phyloP scores from a whole-genome alignment of 2,888 invertebrate genomes.

The Pilophorus perplexus region DNA sequence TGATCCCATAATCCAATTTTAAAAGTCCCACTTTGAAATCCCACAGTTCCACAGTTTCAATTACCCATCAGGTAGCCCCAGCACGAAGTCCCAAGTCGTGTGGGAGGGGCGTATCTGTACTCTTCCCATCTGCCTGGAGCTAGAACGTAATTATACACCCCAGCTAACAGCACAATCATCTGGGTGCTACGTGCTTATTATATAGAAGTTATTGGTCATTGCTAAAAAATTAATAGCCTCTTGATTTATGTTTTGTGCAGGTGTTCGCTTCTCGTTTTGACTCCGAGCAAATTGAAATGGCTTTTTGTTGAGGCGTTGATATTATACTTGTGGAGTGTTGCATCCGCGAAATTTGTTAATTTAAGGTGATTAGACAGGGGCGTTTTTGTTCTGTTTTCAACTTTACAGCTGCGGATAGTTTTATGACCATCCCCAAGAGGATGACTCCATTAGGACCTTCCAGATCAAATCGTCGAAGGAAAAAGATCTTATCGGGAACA shows the following conservation, averaged over 20 bases:
- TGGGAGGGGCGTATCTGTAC: neutral
- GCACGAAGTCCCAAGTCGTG: neutral
- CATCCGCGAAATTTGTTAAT: too few species aligned
- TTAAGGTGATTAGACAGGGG: too few species aligned
- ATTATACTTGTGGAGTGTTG: too few species aligned
- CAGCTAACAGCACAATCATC: conserved; percentile 28
- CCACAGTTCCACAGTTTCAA: too few species aligned
- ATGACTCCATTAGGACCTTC: neutral
- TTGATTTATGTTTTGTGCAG: conserved; percentile 21
- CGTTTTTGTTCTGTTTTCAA: neutral
- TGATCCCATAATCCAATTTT: too few species aligned
- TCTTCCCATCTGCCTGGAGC: conserved; percentile 5
- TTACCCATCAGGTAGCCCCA: too few species aligned
- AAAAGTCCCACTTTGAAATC: too few species aligned
- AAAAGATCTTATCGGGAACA: too few species aligned
- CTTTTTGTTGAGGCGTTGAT: too few species aligned
- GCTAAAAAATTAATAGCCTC: conserved; percentile 31
- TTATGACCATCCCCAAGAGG: neutral
- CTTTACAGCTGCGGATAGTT: neutral
- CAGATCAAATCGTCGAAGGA: too few species aligned
- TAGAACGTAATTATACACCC: conserved; percentile 25
- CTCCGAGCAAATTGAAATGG: neutral
- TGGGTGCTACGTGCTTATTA: conserved; percentile 35
- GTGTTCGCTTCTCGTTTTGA: neutral
- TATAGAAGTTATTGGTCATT: conserved; percentile 28